These are phyloP conservation scores for Panopea generosa DNA, from an alignment of 2,888 invertebrate genomes.

Conservation along the genomic window DNA sequence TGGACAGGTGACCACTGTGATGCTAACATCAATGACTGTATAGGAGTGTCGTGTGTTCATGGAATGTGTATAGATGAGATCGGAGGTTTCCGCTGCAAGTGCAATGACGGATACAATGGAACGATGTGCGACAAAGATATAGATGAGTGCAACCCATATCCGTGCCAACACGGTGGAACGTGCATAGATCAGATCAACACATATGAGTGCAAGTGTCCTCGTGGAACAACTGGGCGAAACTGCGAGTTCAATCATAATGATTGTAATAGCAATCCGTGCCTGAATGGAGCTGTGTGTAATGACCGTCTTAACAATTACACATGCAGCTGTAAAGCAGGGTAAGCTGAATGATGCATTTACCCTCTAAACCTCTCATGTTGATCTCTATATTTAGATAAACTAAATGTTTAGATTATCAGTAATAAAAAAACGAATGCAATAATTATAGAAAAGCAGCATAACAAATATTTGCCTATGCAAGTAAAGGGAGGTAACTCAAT, in stretches of 20 bases:
- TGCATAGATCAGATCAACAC: slow-evolving; percentile 93
- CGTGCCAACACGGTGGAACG: slow-evolving; percentile 97
- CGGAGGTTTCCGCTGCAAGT: slow-evolving; percentile 95
- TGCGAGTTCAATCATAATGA: slow-evolving; percentile 97
- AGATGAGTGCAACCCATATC: slow-evolving; percentile 94
- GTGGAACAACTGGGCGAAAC: slow-evolving; percentile 73
- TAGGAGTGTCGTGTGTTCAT: slow-evolving; percentile 92
- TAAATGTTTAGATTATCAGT: no score
- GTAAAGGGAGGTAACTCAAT: no score
- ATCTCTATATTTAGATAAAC: no score
- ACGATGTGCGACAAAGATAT: slow-evolving; percentile 94
- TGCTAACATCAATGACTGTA: slow-evolving; percentile 95
- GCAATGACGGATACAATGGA: slow-evolving; percentile 95
- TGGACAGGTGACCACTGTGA: slow-evolving; percentile 96
- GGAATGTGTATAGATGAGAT: slow-evolving; percentile 95
- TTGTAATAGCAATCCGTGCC: slow-evolving; percentile 97
- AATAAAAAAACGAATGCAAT: no score
- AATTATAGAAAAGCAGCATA: no score
- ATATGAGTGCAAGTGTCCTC: slow-evolving; percentile 77
- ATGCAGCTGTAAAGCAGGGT: slow-evolving; percentile 95
- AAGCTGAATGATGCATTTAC: no score
- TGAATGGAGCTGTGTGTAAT: slow-evolving; percentile 94
- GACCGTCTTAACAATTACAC: slow-evolving; percentile 95
- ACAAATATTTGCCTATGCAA: no score
- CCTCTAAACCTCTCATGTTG: no score